Base-by-base conservation (phyloP, 2,888 invertebrate species). In the Camptogramma bilineatum region DNA sequence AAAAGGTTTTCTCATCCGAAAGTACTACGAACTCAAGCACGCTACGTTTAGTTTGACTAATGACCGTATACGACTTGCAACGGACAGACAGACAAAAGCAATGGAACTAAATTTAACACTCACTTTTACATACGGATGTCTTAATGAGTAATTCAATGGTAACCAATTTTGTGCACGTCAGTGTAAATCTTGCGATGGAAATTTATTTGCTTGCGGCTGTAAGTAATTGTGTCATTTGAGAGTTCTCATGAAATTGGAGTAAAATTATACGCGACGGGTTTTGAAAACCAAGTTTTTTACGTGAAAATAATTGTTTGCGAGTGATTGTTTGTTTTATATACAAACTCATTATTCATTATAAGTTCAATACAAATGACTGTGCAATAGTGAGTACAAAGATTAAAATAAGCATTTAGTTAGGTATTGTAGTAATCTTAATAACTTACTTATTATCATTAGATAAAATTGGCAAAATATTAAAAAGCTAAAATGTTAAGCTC, bases 11-110 rank as follows among this genome's bases (percentile, higher is more conserved):
- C 56, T 60, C 64, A 62, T 68, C 59, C 47, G 55, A 68, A 61
- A 67, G 70, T 72, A 72, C 72, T 64, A 44, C 52, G 54, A 65
- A 56, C 65, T 57, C 66, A 54, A 53, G 51, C 74, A 81, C 74
- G 83, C 65, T 74, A 77, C 81, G 79, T 79, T 79, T 78, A 64
- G 61, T 76, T 74, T 81, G 81, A 83, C 74, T 74, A 81, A 83
- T 79, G 78, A 68, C 60, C 64, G 64, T 55, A 67, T 68, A 62
- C 60, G 61, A 73, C 68, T 66, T 69, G 69, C 68, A 51, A 66
- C 74, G 62, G 66, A 79, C 73, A 76, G 73, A 78, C 72, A 68
- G 72, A 70, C 71, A 74, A 65, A 66, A 69, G 66, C 69, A 70
- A 76, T 73, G 75, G 66, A 70, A 81, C 79, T 78, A 73, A 80